phyloP scores from a whole-genome alignment of 2,888 invertebrate species.

The Trisateles emortualis region DNA sequence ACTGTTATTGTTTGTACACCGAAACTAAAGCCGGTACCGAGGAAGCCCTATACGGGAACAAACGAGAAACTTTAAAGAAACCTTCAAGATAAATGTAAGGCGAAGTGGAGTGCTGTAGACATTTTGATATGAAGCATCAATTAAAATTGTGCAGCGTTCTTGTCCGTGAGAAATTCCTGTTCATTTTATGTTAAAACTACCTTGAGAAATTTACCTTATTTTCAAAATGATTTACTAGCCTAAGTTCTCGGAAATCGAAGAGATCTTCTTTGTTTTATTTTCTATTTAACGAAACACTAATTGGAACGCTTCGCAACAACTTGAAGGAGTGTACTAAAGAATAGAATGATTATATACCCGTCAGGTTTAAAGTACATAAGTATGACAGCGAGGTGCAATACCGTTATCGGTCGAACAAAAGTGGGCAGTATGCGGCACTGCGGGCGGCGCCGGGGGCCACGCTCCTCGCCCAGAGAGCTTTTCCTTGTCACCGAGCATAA shows the following conservation, averaged over 20 bases:
- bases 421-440: conserved; percentile 55
- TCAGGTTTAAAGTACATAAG: conserved; percentile 19
- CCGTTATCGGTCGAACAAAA: conserved; percentile 47
- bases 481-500: conserved; percentile 84
- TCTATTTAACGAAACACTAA: not conserved
- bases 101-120: conserved; percentile 24
- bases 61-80: conserved; percentile 65
- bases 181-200: conserved; percentile 7
- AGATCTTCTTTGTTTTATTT: not conserved
- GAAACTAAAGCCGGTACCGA: conserved; percentile 69
- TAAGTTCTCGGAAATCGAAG: conserved; percentile 1
- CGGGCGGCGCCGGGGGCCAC: conserved; percentile 66
- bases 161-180: not conserved
- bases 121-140: conserved; percentile 38
- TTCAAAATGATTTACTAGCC: conserved; percentile 3
- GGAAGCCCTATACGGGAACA: conserved; percentile 50
- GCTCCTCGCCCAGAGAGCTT: conserved; percentile 72
- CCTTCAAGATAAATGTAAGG: conserved; percentile 48
- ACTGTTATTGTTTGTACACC: conserved; percentile 82
- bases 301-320: not conserved
- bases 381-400: conserved; percentile 54
- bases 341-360: not conserved
- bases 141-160: conserved; percentile 18
- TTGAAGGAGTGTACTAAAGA: not conserved
- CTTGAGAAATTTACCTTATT: conserved; percentile 5